Conservation (phyloP, 2,888 invertebrate genomes). For the Strigamia maritima region DNA sequence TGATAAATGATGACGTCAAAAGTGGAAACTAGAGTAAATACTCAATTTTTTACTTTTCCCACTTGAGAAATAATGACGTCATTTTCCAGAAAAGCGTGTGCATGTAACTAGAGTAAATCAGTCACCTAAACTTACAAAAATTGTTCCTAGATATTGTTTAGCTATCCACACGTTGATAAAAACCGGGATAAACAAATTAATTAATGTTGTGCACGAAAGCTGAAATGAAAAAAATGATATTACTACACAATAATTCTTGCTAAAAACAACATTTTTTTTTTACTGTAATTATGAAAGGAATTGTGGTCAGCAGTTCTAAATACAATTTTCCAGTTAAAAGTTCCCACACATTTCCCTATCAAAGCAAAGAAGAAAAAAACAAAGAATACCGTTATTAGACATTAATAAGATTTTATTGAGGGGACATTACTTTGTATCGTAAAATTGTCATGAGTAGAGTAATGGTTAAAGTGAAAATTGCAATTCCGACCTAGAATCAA, state of each 20-base stretch:
- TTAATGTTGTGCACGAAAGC: conserved; percentile 51
- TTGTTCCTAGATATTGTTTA: conserved; percentile 54
- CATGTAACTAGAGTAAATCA: too few relatives aligned
- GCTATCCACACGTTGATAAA: conserved; percentile 57
- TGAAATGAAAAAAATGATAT: too few relatives aligned
- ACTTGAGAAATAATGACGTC: too few relatives aligned
- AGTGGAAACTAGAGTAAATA: too few relatives aligned
- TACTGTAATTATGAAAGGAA: conserved; percentile 54
- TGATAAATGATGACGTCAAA: too few relatives aligned
- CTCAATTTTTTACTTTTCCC: too few relatives aligned
- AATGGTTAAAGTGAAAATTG: conserved; percentile 35
- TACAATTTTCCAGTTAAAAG: conserved; percentile 48
- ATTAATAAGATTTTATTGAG: neutral
- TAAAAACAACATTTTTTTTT: too few relatives aligned
- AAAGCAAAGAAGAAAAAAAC: neutral
- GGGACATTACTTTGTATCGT: conserved; percentile 38
- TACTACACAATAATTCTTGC: neutral
- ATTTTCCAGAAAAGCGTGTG: too few relatives aligned
- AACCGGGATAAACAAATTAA: conserved; percentile 54
- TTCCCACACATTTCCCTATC: conserved; percentile 41
- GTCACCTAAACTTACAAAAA: conserved; percentile 54
- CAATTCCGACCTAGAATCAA: conserved; percentile 37
- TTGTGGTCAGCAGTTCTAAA: conserved; percentile 54
- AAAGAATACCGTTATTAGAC: neutral
- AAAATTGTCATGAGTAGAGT: conserved; percentile 38